Conservation (phyloP, 2,113 vertebrate species). For the Puma concolor region DNA sequence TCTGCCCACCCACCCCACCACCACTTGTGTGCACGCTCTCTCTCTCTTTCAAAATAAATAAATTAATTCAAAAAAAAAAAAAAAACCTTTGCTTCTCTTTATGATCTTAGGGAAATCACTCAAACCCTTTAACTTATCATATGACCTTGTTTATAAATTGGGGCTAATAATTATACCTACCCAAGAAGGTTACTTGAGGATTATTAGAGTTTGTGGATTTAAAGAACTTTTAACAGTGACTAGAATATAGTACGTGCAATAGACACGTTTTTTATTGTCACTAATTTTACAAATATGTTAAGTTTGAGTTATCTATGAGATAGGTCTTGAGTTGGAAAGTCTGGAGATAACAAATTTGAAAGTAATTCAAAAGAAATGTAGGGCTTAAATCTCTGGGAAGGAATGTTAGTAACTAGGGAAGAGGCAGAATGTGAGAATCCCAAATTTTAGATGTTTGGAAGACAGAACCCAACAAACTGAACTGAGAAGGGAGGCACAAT, state of each 20-base stretch:
- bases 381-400: neutral
- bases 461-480: neutral
- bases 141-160: neutral
- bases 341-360: neutral
- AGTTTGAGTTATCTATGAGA: neutral
- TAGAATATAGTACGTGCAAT: neutral
- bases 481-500: neutral
- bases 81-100: neutral
- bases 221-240: neutral
- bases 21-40: too few species aligned
- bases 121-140: neutral
- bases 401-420: neutral
- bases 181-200: neutral
- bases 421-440: neutral
- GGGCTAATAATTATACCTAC: neutral
- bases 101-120: neutral
- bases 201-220: neutral
- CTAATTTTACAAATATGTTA: neutral
- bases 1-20: fast-evolving
- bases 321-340: neutral
- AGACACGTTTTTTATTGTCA: neutral
- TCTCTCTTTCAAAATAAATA: too few species aligned
- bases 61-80: too few species aligned
- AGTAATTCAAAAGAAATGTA: neutral
- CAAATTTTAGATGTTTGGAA: neutral